Evolutionary conservation across 2,113 vertebrate genomes (phyloP).

Genomic region (Narcine bancroftii): DNA sequence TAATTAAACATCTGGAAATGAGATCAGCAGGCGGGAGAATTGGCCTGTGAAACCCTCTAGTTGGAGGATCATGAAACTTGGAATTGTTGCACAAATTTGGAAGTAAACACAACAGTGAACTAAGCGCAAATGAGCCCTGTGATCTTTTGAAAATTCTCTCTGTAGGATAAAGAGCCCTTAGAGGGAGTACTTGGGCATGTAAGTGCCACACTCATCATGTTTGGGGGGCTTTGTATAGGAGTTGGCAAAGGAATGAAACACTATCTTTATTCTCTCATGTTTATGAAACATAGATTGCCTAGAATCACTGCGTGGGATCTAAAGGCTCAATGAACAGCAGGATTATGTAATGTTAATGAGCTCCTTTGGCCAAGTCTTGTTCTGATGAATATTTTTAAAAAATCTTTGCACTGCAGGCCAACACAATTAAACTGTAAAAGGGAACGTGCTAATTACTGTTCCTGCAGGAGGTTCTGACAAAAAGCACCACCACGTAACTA

Average conservation of each 20-base stretch:
- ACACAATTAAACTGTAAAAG: not conserved
- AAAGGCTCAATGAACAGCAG: not conserved
- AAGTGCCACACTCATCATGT: not conserved
- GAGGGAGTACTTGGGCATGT: not conserved
- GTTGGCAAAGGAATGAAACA: not conserved
- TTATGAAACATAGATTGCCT: not conserved
- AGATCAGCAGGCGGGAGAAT: not conserved
- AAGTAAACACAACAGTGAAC: not conserved
- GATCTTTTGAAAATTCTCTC: not conserved
- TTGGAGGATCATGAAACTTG: not conserved
- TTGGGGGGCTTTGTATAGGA: not conserved
- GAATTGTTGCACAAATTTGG: not conserved
- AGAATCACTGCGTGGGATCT: not conserved
- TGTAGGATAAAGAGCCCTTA: not conserved
- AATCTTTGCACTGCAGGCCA: not conserved
- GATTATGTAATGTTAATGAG: slow-evolving; percentile 2
- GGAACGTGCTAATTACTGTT: not conserved
- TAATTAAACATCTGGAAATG: not conserved
- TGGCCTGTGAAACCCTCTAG: not conserved
- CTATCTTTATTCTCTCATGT: not conserved
- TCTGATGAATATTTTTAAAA: slow-evolving; percentile 7
- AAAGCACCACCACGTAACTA: not conserved
- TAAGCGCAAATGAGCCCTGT: not conserved
- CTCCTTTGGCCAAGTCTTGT: not conserved
- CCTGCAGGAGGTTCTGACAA: not conserved